Percentiles rank a stretch among this genome's conserved stretches.
Conservation (phyloP, 2,113 vertebrate genomes). For the Bufo bufo region DNA sequence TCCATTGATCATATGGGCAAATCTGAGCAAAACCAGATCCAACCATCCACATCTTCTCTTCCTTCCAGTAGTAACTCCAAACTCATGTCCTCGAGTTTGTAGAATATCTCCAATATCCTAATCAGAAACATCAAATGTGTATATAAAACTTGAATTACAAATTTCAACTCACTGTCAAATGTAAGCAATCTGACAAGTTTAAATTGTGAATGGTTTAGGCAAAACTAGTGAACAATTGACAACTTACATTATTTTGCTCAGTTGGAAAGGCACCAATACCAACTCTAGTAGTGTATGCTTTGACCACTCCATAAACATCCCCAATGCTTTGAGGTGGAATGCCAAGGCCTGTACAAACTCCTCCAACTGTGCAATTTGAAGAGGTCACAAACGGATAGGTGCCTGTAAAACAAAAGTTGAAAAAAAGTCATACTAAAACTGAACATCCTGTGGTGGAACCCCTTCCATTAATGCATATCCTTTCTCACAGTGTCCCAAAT, state of each 20-base stretch:
- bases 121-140: background rate
- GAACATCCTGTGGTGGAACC: no score
- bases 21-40: conserved; percentile 92
- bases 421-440: background rate
- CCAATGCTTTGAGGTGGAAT: conserved; percentile 94
- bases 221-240: background rate
- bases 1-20: conserved; percentile 97
- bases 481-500: background rate
- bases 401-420: conserved; percentile 70
- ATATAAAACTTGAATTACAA: background rate
- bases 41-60: conserved; percentile 97
- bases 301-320: conserved; percentile 93
- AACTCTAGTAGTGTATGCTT: conserved; percentile 94
- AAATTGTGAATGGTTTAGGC: background rate
- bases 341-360: conserved; percentile 93
- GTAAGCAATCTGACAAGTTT: background rate
- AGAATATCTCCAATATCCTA: conserved; percentile 89
- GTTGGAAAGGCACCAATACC: conserved; percentile 96
- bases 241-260: conserved; percentile 91
- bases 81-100: conserved; percentile 89
- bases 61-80: conserved; percentile 94
- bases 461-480: background rate
- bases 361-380: conserved; percentile 96
- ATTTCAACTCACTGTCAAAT: background rate
- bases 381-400: conserved; percentile 98